Evolutionary conservation across 2,888 invertebrate genomes (phyloP), one percentile per base, ranked within the genome.

Genomic region (Bellardia pandia): DNA sequence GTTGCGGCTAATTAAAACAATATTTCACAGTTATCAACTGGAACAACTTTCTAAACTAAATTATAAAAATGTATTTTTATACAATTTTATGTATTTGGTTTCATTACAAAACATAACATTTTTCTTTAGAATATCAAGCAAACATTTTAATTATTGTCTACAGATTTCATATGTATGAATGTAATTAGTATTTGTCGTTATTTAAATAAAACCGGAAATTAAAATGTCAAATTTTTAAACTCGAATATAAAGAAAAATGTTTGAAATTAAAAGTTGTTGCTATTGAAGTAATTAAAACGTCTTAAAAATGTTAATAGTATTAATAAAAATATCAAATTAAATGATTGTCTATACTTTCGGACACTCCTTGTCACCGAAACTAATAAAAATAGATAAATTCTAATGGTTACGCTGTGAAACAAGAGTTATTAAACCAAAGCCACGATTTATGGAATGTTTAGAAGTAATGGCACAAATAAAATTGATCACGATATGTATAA

Each of bases 341-440:
- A 13, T 33, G 14, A 14, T 14, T 60, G 13, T 33, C 60, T 33
- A 60, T 33, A 14, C 14, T 14, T 33, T 68, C 33, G 16, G 37
- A 58, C 78, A 60, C 78, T 69, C 78, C 78, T 37, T 78, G 33
- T 53, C 13, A 76, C 33, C 53, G 37, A 72, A 72, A 56, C 56
- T 40, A 40, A 72, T 13, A 13, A 56, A 42, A 53, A 71, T 40
- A 7, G 4, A 40, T 40, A 7, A 56, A 40, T n/a, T 30, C 51
- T 23, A 13, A 33, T 76, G 74, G 9, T 62, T 74, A 51, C 51
- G 45, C 16, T 48, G 16, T 60, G 11, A 16, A 33, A 14, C 5
- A 60, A 60, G 37, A 37, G 30, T 33, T 14, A 37, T 33, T 14
- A 53, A 68, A 56, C 7, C 30, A 42, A 69, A 42, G 62, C 53